Conservation (phyloP, 2,888 invertebrate species). For the Xanthorhoe spadicearia region DNA sequence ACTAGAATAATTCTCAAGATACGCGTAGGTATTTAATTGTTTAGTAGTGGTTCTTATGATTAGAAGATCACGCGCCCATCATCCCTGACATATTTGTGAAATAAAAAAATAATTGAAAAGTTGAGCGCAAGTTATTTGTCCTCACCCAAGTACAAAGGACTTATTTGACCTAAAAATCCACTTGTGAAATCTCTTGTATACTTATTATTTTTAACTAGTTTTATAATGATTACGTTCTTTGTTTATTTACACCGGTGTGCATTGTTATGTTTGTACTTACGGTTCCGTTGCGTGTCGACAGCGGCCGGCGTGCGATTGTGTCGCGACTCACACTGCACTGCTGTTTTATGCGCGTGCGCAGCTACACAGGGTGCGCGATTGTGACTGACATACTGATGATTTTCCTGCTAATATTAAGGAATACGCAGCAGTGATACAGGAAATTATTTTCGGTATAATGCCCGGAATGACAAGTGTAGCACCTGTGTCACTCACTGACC, state of each 20-base stretch:
- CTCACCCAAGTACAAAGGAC: too few species aligned
- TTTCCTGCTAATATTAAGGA: constrained; percentile 50
- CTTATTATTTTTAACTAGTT: background rate
- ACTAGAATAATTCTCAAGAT: too few species aligned
- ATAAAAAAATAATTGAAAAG: too few species aligned
- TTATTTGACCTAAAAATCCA: background rate
- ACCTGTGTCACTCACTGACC: background rate
- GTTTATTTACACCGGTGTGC: constrained; percentile 26
- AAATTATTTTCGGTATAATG: constrained; percentile 15
- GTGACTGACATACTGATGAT: constrained; percentile 41
- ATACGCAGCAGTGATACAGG: constrained; percentile 5
- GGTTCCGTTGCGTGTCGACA: constrained; percentile 58
- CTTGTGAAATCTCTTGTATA: background rate
- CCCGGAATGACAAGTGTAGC: constrained; percentile 3
- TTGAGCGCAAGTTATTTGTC: too few species aligned
- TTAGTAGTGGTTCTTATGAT: too few species aligned
- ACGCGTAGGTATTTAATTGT: too few species aligned
- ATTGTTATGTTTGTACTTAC: constrained; percentile 64
- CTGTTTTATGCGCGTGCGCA: constrained; percentile 73
- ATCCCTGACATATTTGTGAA: too few species aligned
- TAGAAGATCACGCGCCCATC: too few species aligned
- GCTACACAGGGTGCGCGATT: constrained; percentile 65
- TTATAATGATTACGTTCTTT: constrained; percentile 19
- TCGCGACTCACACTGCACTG: constrained; percentile 54
- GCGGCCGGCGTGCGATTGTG: constrained; percentile 71